These are phyloP conservation scores for Abrostola triplasia DNA, from an alignment of 2,888 invertebrate genomes.

Conservation along the genomic window DNA sequence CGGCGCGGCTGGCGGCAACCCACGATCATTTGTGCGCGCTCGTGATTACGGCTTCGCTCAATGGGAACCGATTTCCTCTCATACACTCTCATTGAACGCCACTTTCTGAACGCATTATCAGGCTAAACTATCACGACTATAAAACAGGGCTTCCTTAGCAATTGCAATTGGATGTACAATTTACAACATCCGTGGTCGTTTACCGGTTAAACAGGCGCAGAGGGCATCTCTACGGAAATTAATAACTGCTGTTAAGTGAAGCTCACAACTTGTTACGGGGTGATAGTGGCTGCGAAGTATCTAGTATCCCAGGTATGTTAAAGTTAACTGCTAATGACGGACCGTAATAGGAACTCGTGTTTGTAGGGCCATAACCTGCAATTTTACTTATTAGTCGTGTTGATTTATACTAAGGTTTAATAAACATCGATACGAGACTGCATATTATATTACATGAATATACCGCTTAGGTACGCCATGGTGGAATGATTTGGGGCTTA, in stretches of 20 bases:
- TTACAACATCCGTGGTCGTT: constrained; percentile 62
- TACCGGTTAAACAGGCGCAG: constrained; percentile 49
- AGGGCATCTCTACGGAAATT: constrained; percentile 49
- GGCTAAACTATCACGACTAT: constrained; percentile 69
- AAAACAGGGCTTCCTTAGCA: constrained; percentile 65
- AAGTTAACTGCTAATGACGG: not conserved
- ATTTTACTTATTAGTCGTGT: not conserved
- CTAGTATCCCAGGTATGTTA: not conserved
- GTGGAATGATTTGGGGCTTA: too few species aligned
- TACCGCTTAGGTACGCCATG: too few species aligned
- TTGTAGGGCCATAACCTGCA: not conserved
- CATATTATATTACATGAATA: too few species aligned
- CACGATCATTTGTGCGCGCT: constrained; percentile 73
- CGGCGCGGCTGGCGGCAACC: constrained; percentile 39
- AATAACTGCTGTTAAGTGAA: constrained; percentile 48
- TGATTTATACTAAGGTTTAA: not conserved
- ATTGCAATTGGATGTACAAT: constrained; percentile 65
- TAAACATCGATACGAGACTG: not conserved
- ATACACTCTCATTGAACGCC: constrained; percentile 71
- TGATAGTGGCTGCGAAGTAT: constrained; percentile 51
- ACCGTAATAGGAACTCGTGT: constrained; percentile 1
- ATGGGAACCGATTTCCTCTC: constrained; percentile 76
- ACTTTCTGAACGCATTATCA: constrained; percentile 73
- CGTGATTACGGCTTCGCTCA: constrained; percentile 79
- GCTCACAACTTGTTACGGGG: constrained; percentile 49